Percentiles rank a stretch among this genome's conserved stretches.
Evolutionary conservation across 2,888 invertebrate species (phyloP).

Genomic region (Tenthredo scrophulariae): DNA sequence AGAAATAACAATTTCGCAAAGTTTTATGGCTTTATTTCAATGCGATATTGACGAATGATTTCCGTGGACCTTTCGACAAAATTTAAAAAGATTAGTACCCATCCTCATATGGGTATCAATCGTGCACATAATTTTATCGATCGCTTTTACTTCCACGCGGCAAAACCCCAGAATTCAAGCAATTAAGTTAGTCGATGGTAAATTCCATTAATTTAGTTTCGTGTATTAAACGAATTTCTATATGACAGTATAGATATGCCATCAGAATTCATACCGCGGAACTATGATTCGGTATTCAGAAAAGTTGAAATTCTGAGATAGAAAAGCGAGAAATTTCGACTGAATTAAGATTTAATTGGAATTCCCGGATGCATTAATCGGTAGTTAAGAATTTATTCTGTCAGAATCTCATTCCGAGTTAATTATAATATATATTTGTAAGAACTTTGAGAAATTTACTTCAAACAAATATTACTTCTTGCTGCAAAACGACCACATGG

Average conservation of each 20-base stretch:
- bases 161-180: background rate
- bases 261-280: background rate
- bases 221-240: background rate
- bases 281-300: background rate
- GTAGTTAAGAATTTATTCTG: background rate
- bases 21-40: background rate
- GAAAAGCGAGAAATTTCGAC: background rate
- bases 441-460: background rate
- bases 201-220: conserved; percentile 24
- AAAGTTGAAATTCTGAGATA: background rate
- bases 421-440: background rate
- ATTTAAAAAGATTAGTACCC: background rate
- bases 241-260: background rate
- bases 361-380: background rate
- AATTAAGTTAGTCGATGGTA: background rate
- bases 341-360: background rate
- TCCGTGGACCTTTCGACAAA: background rate
- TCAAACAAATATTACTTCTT: background rate
- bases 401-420: background rate
- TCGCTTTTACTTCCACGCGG: background rate
- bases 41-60: background rate
- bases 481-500: background rate
- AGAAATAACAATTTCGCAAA: background rate
- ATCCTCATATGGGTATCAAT: background rate
- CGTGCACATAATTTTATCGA: conserved; percentile 7